phyloP scores from a whole-genome alignment of 2,888 invertebrate genomes.

The Pseudococcus viburni region DNA sequence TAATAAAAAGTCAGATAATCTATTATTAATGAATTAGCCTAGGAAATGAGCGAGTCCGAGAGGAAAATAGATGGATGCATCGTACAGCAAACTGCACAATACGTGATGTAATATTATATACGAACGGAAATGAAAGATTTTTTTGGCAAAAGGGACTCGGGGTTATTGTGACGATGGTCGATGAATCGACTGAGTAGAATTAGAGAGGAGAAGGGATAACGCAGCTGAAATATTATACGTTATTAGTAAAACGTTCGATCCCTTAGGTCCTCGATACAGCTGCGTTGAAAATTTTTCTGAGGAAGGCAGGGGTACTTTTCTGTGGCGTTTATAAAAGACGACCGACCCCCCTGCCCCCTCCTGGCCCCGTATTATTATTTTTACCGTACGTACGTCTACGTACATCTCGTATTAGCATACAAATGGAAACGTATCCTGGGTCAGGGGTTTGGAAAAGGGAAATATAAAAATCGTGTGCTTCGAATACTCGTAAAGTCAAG shows the following conservation, averaged over 20 bases:
- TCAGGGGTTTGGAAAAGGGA: background rate
- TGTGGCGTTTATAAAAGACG: conserved; percentile 37
- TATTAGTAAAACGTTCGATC: conserved; percentile 64
- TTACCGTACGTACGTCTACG: conserved; percentile 13
- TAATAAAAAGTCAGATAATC: conserved; percentile 50
- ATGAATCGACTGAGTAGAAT: background rate
- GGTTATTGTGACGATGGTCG: conserved; percentile 1
- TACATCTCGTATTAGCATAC: conserved; percentile 47
- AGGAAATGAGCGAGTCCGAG: background rate
- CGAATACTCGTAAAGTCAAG: conserved; percentile 10
- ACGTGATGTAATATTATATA: conserved; percentile 37
- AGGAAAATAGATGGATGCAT: background rate
- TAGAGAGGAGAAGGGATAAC: background rate
- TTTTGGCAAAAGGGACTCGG: conserved; percentile 16
- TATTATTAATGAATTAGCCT: conserved; percentile 48
- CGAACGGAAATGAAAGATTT: conserved; percentile 48
- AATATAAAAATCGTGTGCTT: background rate
- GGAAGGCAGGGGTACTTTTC: background rate
- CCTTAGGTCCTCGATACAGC: conserved; percentile 48
- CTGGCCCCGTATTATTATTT: conserved; percentile 23
- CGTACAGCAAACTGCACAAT: background rate
- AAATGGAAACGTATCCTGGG: conserved; percentile 14
- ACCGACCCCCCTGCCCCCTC: background rate
- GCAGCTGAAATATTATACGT: conserved; percentile 63
- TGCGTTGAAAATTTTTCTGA: background rate